Evolutionary conservation across 2,113 vertebrate species (phyloP).

Genomic region (Phoenicopterus ruber): DNA sequence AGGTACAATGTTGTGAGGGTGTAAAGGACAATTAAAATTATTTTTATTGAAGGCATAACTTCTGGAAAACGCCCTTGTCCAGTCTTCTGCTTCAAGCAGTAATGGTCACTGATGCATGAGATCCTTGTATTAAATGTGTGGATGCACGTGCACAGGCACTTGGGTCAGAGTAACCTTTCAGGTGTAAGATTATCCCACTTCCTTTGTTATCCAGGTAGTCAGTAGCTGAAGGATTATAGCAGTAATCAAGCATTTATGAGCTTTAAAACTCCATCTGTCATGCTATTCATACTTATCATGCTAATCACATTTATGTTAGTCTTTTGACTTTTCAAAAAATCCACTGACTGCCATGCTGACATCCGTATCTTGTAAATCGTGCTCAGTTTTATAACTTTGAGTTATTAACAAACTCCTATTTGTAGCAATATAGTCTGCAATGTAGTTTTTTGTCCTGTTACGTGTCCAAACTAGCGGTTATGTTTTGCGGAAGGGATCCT

Average conservation of each 20-base stretch:
- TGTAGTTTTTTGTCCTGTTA: neutral
- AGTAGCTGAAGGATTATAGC: neutral
- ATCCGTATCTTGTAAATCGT: neutral
- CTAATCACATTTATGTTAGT: neutral
- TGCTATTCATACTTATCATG: neutral
- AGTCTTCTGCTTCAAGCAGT: neutral
- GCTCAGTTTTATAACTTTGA: neutral
- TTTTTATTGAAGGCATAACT: neutral
- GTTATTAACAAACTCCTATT: neutral
- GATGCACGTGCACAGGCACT: rapidly evolving
- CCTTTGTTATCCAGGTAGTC: neutral
- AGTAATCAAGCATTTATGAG: neutral
- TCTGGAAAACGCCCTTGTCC: neutral
- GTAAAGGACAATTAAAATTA: neutral
- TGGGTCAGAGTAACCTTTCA: neutral
- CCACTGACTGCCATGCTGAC: rapidly evolving
- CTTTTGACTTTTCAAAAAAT: neutral
- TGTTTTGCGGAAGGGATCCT: neutral
- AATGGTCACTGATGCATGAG: neutral
- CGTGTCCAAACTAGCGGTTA: rapidly evolving
- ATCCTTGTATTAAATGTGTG: neutral
- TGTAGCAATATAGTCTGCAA: neutral
- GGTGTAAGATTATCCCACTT: neutral
- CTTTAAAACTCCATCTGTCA: neutral
- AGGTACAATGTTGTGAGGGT: neutral